Base-by-base conservation (phyloP, 2,113 vertebrate species). In the Leptodactylus fuscus region DNA sequence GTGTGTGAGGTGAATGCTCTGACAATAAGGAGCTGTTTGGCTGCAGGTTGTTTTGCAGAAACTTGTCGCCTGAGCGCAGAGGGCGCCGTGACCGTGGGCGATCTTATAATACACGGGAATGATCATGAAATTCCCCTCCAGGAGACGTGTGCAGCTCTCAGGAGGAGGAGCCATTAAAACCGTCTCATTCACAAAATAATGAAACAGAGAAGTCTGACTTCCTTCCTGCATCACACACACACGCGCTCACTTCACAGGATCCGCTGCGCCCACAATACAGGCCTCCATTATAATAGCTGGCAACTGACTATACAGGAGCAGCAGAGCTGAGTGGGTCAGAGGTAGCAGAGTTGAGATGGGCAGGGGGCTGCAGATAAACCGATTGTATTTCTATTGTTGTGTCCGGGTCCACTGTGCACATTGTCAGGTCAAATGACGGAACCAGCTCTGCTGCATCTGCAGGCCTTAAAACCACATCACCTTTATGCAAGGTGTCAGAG, bases 181-280 rank as follows among this genome's bases (percentile, higher is more conserved):
- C 6, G 48, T 12, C 48, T 53, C 74, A 77, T 78, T 78, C 44
- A 78, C 74, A 77, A 62, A 84, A 62, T 55, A 32, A 22, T 48
- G 29, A 67, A 70, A 60, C 16, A 62, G 82, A 75, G 74, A 85
- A 85, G 60, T 78, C 22, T 7, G 24, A 34, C 55, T 77, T 77
- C 74, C 71, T 36, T 49, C 48, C 46, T 77, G 74, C 48, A 32
- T 46, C 24, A 75, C 73, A 49, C 44, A 71, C 27, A 69, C 67
- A 38, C 67, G 12, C 44, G 73, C 44, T 49, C 15, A 22, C 73
- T 67, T 6, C 62, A 67, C 38, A 48, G 22, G 71, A 46, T 22
- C 69, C 69, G 38, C 12, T 24, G 20, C 36, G 13, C 20, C 70
- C 38, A 13, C 36, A 73, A n/a, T 22, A 22, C 2, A 41, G 18